Percentiles rank a stretch among this genome's conserved stretches.
These are phyloP conservation scores for Cassiopea andromeda DNA, from an alignment of 30 jellyfish, hydroid and myxozoan species.

Conservation along the genomic window DNA sequence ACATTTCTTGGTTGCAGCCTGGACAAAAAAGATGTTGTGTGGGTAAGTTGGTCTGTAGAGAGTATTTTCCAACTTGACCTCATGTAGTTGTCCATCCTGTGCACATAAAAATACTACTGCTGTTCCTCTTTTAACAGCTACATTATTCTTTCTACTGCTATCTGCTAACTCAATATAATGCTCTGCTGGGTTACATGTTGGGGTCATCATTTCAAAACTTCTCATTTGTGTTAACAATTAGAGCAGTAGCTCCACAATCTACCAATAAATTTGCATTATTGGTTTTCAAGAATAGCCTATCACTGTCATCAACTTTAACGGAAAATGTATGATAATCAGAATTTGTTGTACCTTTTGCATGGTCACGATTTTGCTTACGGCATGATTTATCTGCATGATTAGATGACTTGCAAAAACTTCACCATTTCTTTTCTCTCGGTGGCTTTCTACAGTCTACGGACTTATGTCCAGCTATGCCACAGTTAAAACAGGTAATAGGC, in stretches of 20 bases:
- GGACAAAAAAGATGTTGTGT: background rate
- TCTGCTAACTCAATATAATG: background rate
- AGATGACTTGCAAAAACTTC: background rate
- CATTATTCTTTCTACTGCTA: background rate
- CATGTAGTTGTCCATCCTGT: background rate
- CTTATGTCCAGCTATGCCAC: background rate
- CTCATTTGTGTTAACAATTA: background rate
- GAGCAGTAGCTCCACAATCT: background rate
- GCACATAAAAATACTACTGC: background rate
- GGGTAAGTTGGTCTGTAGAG: background rate
- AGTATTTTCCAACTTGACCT: background rate
- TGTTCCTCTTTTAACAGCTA: background rate
- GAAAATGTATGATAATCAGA: background rate
- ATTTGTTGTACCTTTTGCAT: background rate
- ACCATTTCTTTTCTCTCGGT: background rate
- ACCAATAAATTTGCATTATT: background rate
- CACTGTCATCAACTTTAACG: background rate
- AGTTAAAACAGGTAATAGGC: background rate
- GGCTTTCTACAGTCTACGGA: background rate
- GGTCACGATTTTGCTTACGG: background rate
- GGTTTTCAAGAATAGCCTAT: background rate
- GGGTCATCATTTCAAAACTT: background rate
- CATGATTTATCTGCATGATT: background rate
- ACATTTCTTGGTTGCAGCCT: slow-evolving; percentile 5
- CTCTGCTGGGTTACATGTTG: background rate